Evolutionary conservation across 2,888 invertebrate species (phyloP), one percentile per base, ranked within the genome.

Genomic region (Oscheius sp.): DNA sequence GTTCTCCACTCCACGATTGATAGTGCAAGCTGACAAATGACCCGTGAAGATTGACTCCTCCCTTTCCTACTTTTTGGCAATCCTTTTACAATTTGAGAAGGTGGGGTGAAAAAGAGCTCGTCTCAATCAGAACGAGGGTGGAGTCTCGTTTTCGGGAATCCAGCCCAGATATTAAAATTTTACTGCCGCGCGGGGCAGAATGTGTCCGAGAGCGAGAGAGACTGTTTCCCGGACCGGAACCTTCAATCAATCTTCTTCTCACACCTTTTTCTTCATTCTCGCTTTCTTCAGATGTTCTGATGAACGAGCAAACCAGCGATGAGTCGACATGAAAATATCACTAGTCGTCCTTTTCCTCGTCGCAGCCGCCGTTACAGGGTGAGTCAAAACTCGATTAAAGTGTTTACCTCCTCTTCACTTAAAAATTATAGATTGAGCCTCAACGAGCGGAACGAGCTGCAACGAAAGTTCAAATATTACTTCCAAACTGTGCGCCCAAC

Each of bases 391-490:
- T 25, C n/a, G n/a, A n/a, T n/a, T n/a, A n/a, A n/a, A n/a, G n/a
- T n/a, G n/a, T n/a, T n/a, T n/a, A n/a, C n/a, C 4, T 17, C 25
- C 39, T 20, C 20, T 57, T 57, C 10, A 37, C 57, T 8, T 8
- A 10, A 33, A 8, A 55, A 33, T 23, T 34, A 3, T 67, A 83
- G 82, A 52, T 68, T 84, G n/a, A 77, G 70, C n/a, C 73, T 77
- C 52, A 75, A 74, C 58, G 80, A 82, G 50, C 68, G 83, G 2
- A 82, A 82, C 66, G 84, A 84, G 48, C 67, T 84, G 0, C 76
- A 77, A 15, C 80, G 84, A 10, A 84, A 84, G 70, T 83, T 84
- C 76, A 84, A 84, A 58, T 84, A 84, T 63, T 84, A 84, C 63
- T 82, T 82, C 61, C 58, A 72, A 27, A 80, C 82, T 10, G 84